A percentile compares a stretch with the other conserved stretches of the same genome.
Evolutionary conservation across 2,888 invertebrate genomes (phyloP).

Genomic region (Caenorhabditis becei): DNA sequence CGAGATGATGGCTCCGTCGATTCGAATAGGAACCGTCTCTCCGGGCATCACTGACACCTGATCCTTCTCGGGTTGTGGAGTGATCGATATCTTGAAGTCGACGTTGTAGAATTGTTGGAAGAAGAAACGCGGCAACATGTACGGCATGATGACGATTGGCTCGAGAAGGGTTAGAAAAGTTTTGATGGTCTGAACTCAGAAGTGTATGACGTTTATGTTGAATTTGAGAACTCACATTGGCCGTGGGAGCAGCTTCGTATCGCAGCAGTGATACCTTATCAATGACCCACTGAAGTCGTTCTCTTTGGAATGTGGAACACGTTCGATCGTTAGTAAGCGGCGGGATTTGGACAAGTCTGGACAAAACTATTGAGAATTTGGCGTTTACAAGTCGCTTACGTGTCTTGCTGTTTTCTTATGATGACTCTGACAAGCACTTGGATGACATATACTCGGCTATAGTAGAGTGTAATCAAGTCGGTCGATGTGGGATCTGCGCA

Average conservation of each 20-base stretch:
- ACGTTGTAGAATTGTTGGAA: conserved; percentile 64
- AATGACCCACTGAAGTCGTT: conserved; percentile 42
- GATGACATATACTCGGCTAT: conserved; percentile 36
- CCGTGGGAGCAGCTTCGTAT: conserved; percentile 28
- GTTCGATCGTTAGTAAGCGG: conserved; percentile 33
- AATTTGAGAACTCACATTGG: conserved; percentile 19
- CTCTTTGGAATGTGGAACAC: conserved; percentile 38
- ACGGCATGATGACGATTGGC: conserved; percentile 53
- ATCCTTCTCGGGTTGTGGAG: conserved; percentile 50
- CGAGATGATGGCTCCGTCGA: conserved; percentile 62
- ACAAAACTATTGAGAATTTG: not conserved
- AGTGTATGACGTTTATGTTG: not conserved
- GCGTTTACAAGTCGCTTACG: conserved; percentile 9
- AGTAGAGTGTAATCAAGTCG: conserved; percentile 55
- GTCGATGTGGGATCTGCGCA: conserved; percentile 57
- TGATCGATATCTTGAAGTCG: conserved; percentile 63
- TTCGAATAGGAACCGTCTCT: conserved; percentile 59
- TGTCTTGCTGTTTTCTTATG: conserved; percentile 46
- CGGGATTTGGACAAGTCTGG: conserved; percentile 52
- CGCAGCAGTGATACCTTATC: conserved; percentile 10
- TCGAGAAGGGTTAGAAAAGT: conserved; percentile 30
- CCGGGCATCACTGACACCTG: conserved; percentile 16
- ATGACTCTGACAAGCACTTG: conserved; percentile 23
- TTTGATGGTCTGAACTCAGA: conserved; percentile 48
- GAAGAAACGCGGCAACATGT: conserved; percentile 64